Evolutionary conservation across 2,888 invertebrate species (phyloP).

Genomic region (Apocheima hispidaria): DNA sequence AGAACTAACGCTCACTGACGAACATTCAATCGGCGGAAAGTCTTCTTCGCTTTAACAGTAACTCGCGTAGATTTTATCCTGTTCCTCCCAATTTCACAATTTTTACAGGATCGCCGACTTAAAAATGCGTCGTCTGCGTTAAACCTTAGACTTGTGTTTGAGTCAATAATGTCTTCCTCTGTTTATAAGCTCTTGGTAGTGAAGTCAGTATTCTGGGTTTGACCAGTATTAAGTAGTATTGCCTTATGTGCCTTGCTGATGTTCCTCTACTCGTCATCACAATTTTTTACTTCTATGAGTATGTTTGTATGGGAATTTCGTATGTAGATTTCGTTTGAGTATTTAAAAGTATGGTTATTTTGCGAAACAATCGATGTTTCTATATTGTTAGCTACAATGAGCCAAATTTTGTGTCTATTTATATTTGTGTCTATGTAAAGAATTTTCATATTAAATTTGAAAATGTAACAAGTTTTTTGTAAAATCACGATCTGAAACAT

Average conservation of each 20-base stretch:
- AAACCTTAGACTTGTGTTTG: background rate
- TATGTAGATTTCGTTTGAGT: background rate
- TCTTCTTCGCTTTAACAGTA: background rate
- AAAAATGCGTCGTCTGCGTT: background rate
- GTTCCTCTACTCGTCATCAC: conserved; percentile 56
- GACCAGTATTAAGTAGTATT: conserved; percentile 41
- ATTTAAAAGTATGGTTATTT: background rate
- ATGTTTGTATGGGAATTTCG: background rate
- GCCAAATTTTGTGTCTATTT: too few species aligned
- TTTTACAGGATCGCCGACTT: background rate
- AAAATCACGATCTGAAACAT: background rate
- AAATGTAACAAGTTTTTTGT: background rate
- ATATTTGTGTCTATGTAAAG: background rate
- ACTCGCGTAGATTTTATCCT: background rate
- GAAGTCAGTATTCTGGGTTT: conserved; percentile 56
- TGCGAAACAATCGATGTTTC: background rate
- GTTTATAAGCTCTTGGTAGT: conserved; percentile 17
- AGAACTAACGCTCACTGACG: conserved; percentile 8
- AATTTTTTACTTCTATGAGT: conserved; percentile 32
- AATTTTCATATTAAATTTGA: background rate
- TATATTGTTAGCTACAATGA: too few species aligned
- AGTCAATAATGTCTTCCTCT: conserved; percentile 11
- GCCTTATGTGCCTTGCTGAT: conserved; percentile 47
- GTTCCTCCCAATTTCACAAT: background rate
- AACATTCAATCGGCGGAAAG: background rate